These are phyloP conservation scores for Rhogogaster chlorosoma DNA, from an alignment of 2,888 invertebrate genomes.

Conservation along the genomic window DNA sequence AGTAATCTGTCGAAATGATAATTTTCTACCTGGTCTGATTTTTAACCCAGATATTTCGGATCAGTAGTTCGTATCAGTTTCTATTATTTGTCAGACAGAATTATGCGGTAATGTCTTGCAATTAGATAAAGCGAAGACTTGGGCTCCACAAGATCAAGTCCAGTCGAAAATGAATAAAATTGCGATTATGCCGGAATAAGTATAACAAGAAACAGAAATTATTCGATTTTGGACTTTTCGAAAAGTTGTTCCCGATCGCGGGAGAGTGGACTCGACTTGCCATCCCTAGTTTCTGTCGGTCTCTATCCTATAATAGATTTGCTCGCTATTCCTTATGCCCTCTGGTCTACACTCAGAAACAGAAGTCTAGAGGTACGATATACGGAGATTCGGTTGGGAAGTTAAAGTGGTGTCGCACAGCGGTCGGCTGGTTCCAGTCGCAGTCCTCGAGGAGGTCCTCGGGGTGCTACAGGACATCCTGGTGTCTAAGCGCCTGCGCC, in stretches of 20 bases:
- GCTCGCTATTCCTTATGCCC: neutral
- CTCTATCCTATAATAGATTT: neutral
- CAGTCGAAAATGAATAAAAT: neutral
- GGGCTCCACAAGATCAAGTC: neutral
- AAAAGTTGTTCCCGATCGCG: neutral
- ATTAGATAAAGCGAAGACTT: neutral
- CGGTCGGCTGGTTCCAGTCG: constrained; percentile 25
- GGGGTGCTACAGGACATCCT: constrained; percentile 20
- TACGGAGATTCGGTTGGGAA: constrained; percentile 1
- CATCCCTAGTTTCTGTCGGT: neutral
- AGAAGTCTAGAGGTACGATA: neutral
- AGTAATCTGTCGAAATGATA: neutral
- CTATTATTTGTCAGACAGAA: neutral
- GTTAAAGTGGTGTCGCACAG: constrained; percentile 5
- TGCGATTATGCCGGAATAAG: neutral
- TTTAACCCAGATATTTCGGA: neutral
- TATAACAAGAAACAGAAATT: neutral
- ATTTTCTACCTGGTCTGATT: neutral
- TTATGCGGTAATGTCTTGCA: neutral
- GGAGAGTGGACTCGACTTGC: too few relatives aligned
- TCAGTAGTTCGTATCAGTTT: too few relatives aligned
- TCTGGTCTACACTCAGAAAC: neutral
- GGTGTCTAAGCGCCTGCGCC: constrained; percentile 33
- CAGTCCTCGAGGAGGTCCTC: constrained; percentile 21
- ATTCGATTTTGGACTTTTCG: neutral